Evolutionary conservation across 2,888 invertebrate species (phyloP), one percentile per base, ranked within the genome.

Genomic region (Leucania comma): DNA sequence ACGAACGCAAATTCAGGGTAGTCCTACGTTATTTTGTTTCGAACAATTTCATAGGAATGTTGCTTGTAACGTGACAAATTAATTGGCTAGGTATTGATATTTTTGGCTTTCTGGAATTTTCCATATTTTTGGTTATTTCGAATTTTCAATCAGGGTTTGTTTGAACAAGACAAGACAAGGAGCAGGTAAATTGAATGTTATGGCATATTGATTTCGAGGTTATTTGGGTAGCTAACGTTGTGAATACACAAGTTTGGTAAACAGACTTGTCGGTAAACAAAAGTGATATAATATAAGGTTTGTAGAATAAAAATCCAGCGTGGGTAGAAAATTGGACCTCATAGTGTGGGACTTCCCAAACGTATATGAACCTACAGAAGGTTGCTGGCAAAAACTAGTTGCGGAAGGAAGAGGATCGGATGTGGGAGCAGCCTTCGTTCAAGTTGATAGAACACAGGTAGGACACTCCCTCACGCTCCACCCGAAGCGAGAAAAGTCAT

Each of bases 1-100:
- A 78, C 82, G 78, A n/a, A 70, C 51, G 20, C 61, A 42, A 51
- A 58, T 66, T 50, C 4, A 12, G 22, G 20, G 20, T 26, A 42
- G 62, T 51, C 59, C 57, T 50, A 50, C 4, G 22, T 58, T 56
- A 65, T 58, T 75, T 68, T 65, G 29, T 65, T 71, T 48, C 17
- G 17, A 22, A 22, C 51, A 65, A 81, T 81, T 72, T 65, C 4
- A 17, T 29, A 20, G 5, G 17, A 56, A 26, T 61, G 29, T 64
- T 51, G 53, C 38, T 63, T 50, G 26, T 66, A 53, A 66, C 63
- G 65, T 42, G 26, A 29, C 53, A 9, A 32, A 66, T 70, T 63
- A 42, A 10, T 54, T 9, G 17, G 32, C 38, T 10, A 5, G n/a
- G 17, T 32, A 0, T 53, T 46, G 3, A 42, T 50, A 17, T 60